Base-by-base conservation (phyloP, 2,797 vertebrate species). In the Falco cherrug region DNA sequence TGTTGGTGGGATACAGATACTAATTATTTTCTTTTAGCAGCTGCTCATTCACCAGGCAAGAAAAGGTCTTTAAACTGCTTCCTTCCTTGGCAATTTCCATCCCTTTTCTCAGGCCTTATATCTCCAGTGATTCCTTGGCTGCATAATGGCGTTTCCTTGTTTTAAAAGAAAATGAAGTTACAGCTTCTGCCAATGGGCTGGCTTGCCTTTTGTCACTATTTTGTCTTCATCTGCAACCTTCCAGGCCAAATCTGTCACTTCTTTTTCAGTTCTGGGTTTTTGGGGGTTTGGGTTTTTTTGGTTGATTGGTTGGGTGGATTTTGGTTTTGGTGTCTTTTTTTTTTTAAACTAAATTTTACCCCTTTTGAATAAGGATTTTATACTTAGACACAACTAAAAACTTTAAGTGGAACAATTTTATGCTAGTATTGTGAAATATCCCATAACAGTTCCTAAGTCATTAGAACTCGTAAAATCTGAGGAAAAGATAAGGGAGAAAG, bases 21-120 rank as follows among this genome's bases (percentile, higher is more conserved):
- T 93, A 87, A 94, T 93, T 94, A 85, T 94, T 92, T 96, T 80
- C 86, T 89, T 90, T 90, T 28, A 90, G 88, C 93, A 95, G 81
- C 78, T 96, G 94, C 61, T 79, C 31, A 41, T 96, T 96, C 82
- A 87, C 50, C 47, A 48, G 20, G 48, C 43, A 75, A 94, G 92
- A 97, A 94, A 75, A 77, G 60, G n/a, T 71, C 71, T 96, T 95
- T 83, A 83, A 90, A 87, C 57, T 78, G 39, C 87, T 97, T 96
- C 92, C 89, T 93, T 93, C 89, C 93, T 92, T 92, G 79, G 79
- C 82, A 93, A 41, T 87, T 93, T 87, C 83, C 61, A 91, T 65
- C 57, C 14, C 59, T 94, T 91, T 95, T 87, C 89, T 87, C 81
- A 78, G 73, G 41, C 82, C 45, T 90, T 97, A 13, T 87, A 84